Evolutionary conservation across 1,140 invertebrate species (phyloP).

Genomic region (Hyposmocoma kahamanoa): DNA sequence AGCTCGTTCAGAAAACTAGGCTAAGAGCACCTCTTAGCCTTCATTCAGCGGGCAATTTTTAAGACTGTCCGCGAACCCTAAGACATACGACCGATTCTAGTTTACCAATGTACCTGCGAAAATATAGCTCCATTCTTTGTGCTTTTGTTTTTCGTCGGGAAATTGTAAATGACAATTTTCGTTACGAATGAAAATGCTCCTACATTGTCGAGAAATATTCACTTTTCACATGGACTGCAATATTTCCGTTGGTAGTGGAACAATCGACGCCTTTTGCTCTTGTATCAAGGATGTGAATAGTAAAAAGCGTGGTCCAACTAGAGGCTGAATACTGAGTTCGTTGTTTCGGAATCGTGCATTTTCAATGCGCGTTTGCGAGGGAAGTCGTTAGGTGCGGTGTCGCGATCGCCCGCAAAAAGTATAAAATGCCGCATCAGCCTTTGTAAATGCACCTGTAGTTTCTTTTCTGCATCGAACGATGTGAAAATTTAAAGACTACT

Average conservation of each 20-base stretch:
- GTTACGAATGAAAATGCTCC: neutral
- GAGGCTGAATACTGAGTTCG: no score
- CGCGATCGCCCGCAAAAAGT: conserved; percentile 42
- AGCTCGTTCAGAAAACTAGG: conserved; percentile 36
- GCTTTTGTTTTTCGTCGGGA: neutral
- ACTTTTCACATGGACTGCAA: conserved; percentile 46
- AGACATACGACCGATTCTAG: conserved; percentile 27
- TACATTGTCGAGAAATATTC: conserved; percentile 35
- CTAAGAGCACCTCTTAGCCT: conserved; percentile 41
- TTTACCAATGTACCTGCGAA: conserved; percentile 21
- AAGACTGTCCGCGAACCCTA: conserved; percentile 27
- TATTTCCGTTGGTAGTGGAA: conserved; percentile 52
- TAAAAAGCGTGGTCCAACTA: conserved; percentile 40
- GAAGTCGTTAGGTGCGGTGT: conserved; percentile 47
- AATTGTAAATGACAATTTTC: neutral
- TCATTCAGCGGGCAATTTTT: conserved; percentile 43
- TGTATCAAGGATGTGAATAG: conserved; percentile 25
- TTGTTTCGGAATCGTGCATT: conserved; percentile 49
- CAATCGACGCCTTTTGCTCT: conserved; percentile 45
- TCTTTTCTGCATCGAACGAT: conserved; percentile 10
- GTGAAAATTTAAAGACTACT: no score
- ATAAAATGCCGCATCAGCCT: conserved; percentile 33
- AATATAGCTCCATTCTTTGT: neutral
- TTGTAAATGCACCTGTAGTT: conserved; percentile 27
- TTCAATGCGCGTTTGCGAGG: conserved; percentile 36